A percentile compares a stretch with the other conserved stretches of the same genome.
Conservation (phyloP, 2,797 vertebrate species). For the Eulemur coronatus region DNA sequence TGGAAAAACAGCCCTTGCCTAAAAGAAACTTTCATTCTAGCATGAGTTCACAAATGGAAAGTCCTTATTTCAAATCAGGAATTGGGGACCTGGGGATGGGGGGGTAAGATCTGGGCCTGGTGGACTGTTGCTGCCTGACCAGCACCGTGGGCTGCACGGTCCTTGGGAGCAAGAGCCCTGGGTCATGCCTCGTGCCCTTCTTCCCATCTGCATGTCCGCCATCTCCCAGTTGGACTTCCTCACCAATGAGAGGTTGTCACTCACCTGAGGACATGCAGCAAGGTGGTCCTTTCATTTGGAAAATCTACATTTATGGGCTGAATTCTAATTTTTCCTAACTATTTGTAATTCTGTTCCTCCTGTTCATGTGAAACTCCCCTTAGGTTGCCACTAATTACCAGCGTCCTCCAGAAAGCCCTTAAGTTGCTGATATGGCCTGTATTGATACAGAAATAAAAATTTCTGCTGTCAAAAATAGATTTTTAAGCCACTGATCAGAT, state of each 20-base stretch:
- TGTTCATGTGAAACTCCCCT: background rate
- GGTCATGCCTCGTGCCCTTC: accelerated
- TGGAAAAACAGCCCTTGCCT: background rate
- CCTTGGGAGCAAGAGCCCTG: background rate
- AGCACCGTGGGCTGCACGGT: accelerated
- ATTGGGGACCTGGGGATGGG: background rate
- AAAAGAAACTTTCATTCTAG: background rate
- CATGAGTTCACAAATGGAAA: background rate
- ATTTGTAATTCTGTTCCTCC: background rate
- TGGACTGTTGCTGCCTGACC: background rate
- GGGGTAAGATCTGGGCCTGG: background rate
- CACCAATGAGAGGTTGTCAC: too few relatives aligned
- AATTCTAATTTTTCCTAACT: background rate
- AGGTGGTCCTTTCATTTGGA: background rate
- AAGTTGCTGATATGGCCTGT: background rate
- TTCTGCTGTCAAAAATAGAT: background rate
- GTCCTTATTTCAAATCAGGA: background rate
- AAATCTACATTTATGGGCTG: background rate
- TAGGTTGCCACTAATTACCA: background rate
- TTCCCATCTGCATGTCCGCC: background rate
- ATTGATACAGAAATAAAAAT: background rate
- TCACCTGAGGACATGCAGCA: background rate
- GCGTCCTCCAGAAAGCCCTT: background rate
- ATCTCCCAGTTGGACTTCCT: background rate
- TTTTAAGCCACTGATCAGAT: conserved; percentile 13